phyloP scores from a whole-genome alignment of 2,113 vertebrate species.

The Puntigrus tetrazona region DNA sequence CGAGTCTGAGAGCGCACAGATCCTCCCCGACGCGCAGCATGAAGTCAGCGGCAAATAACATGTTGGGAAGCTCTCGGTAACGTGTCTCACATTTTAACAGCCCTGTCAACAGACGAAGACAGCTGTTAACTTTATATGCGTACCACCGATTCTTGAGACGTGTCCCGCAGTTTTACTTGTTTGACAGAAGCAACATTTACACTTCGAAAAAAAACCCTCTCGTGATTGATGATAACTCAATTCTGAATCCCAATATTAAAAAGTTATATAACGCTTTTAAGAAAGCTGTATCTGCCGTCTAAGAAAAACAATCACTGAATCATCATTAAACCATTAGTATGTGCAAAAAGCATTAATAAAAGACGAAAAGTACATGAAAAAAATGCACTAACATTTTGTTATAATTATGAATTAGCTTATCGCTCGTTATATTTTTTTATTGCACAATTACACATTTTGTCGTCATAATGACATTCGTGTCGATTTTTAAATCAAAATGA shows the following conservation, averaged over 20 bases:
- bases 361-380: background rate
- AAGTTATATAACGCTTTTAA: background rate
- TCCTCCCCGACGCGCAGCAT: conserved; percentile 64
- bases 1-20: conserved; percentile 54
- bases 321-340: background rate
- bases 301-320: background rate
- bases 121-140: background rate
- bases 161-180: background rate
- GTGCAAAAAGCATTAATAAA: background rate
- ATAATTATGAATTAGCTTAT: no score
- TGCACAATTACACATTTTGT: background rate
- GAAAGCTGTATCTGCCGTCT: background rate
- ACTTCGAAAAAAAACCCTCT: background rate
- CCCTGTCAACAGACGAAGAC: conserved; percentile 50
- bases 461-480: background rate
- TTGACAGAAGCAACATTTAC: background rate
- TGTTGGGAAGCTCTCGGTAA: conserved; percentile 65
- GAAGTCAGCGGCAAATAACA: conserved; percentile 64
- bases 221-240: background rate
- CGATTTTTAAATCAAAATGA: background rate
- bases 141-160: background rate
- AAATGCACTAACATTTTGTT: no score
- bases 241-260: background rate
- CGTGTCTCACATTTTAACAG: conserved; percentile 57
- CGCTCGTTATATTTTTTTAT: no score